A percentile compares a stretch with the other conserved stretches of the same genome.
These are phyloP conservation scores for Catalaphyllia jardinei DNA, from an alignment of 64 coral and sea anemone genomes.

Conservation along the genomic window DNA sequence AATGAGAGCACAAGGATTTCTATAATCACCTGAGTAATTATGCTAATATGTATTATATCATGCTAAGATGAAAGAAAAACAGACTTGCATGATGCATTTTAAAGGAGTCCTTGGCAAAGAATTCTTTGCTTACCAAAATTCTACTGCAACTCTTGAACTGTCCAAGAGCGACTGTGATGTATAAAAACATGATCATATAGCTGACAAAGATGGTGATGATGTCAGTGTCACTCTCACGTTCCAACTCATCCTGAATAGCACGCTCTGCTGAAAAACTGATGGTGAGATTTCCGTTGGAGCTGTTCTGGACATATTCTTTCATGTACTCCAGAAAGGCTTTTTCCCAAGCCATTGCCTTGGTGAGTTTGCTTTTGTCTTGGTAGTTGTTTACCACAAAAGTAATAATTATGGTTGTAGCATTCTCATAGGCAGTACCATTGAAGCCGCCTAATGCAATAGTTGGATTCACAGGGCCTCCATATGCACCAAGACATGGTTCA, in stretches of 20 bases:
- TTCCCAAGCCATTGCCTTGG: slow-evolving; percentile 84
- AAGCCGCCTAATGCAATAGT: slow-evolving; percentile 87
- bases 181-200: slow-evolving; percentile 96
- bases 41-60: too few relatives aligned
- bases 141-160: slow-evolving; percentile 76
- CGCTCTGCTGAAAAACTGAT: slow-evolving; percentile 81
- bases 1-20: too few relatives aligned
- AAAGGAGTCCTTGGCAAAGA: too few relatives aligned
- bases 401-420: slow-evolving; percentile 78
- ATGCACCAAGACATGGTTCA: slow-evolving; percentile 65
- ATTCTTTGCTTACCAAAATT: slow-evolving; percentile 79
- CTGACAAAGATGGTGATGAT: slow-evolving; percentile 89
- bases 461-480: slow-evolving; percentile 84
- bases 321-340: slow-evolving; percentile 85
- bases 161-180: slow-evolving; percentile 95
- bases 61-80: too few relatives aligned
- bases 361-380: slow-evolving; percentile 73
- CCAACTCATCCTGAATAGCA: slow-evolving; percentile 89
- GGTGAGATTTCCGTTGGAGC: slow-evolving; percentile 32
- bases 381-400: slow-evolving; percentile 87
- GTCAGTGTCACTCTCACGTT: slow-evolving; percentile 88
- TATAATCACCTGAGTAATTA: too few relatives aligned
- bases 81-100: too few relatives aligned
- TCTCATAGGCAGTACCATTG: slow-evolving; percentile 65
- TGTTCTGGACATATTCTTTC: slow-evolving; percentile 43